phyloP scores from a whole-genome alignment of 2,113 vertebrate species.

The Poicephalus gulielmi region DNA sequence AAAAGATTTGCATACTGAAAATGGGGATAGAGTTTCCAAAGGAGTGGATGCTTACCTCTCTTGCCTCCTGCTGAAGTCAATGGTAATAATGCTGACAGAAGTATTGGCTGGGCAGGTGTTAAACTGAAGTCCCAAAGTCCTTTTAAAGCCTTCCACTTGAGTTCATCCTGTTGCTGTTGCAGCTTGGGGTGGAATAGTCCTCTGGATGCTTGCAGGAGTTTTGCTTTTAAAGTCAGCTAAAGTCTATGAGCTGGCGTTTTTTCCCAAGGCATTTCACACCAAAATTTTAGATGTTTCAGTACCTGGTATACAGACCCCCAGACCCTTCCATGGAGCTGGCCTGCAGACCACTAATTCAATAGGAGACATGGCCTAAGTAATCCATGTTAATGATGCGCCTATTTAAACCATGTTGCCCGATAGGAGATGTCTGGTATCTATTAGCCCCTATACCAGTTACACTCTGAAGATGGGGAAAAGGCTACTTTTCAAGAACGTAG shows the following conservation, averaged over 20 bases:
- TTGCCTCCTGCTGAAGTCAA: neutral
- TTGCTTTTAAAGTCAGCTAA: neutral
- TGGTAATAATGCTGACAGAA: neutral
- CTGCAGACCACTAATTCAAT: constrained; percentile 23
- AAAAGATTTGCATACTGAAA: neutral
- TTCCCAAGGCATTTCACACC: constrained; percentile 36
- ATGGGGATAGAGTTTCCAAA: neutral
- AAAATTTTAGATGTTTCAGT: constrained; percentile 51
- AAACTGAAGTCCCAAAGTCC: neutral
- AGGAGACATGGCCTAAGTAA: constrained; percentile 14
- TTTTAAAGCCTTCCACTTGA: neutral
- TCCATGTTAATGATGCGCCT: constrained; percentile 18
- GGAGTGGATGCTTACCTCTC: neutral
- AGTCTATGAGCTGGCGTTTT: constrained; percentile 1
- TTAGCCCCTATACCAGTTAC: neutral
- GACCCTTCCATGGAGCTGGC: constrained; percentile 21
- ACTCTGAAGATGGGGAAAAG: neutral
- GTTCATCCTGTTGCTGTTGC: neutral
- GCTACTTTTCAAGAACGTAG: neutral
- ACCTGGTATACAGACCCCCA: neutral
- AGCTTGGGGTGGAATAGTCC: neutral
- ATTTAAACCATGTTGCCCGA: constrained; percentile 58
- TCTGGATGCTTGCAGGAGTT: constrained; percentile 26
- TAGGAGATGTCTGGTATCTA: constrained; percentile 32
- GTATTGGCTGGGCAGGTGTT: neutral